Base-by-base conservation (phyloP, 2,888 invertebrate genomes). In the Spisula solida region DNA sequence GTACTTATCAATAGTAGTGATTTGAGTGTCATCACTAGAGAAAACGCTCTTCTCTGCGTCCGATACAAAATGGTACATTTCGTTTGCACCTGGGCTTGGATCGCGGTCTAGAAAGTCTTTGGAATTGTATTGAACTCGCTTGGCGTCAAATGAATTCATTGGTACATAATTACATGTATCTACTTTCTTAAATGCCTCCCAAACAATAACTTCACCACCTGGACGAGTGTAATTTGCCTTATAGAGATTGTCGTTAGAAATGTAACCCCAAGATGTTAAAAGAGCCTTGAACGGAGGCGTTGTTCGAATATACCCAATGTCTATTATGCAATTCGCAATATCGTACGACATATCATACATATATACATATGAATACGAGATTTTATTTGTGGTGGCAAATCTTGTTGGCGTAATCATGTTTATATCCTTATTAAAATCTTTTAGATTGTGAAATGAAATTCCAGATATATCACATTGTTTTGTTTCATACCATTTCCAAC, bases 51-150 rank as follows among this genome's bases (percentile, higher is more conserved):
- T 84, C 2, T 84, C 84, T n/a, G 84, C 84, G 41, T 84, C 84
- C 0, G 84, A 84, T 41, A 84, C 84, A 31, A 84, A 84, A 31
- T 84, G 84, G 31, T 84, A 84, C 84, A 84, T 84, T 75, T 84
- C 84, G 20, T 29, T 75, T 8, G 84, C 84, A 12, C 31, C 51
- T 8, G 75, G 75, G 48, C 70, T 70, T 25, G 84, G 84, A 84
- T 84, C 84, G 20, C 51, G 70, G 1, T 84, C 84, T 8, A 84
- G 31, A n/a, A 75, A 84, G 16, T 84, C 75, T 48, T 84, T 84
- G 16, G 84, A 75, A 34, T 84, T 75, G 78, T 84, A 84, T 41
- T 47, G 70, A 47, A 84, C 48, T 1, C 84, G 41, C 48, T 51
- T 84, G 0, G 51, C 84, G 10, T 84, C 75, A 25, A 84, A 34